These are phyloP conservation scores for Phaonia tiefii DNA, from an alignment of 2,888 invertebrate species.

Conservation along the genomic window DNA sequence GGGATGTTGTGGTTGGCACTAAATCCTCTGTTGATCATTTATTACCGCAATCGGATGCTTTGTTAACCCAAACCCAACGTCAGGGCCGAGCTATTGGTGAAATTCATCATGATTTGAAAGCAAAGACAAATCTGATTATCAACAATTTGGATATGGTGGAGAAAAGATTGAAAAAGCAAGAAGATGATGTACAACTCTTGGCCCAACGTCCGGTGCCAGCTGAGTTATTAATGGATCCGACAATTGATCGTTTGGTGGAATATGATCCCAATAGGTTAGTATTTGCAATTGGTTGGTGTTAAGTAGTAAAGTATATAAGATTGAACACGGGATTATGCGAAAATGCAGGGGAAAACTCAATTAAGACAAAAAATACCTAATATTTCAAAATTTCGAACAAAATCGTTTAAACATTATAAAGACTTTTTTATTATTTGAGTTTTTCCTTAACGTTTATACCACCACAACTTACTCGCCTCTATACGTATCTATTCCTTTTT, in stretches of 20 bases:
- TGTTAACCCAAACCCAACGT: slow-evolving; percentile 91
- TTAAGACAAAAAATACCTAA: background rate
- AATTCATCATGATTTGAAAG: slow-evolving; percentile 90
- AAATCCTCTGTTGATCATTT: slow-evolving; percentile 93
- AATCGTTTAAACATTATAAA: background rate
- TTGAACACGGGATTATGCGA: background rate
- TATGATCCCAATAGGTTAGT: slow-evolving; percentile 87
- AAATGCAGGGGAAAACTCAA: slow-evolving; percentile 9
- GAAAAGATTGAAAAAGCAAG: slow-evolving; percentile 90
- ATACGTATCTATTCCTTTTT: too few species aligned
- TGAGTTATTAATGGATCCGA: slow-evolving; percentile 88
- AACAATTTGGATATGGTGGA: slow-evolving; percentile 93
- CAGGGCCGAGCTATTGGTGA: slow-evolving; percentile 93
- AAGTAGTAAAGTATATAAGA: background rate
- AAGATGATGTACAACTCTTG: slow-evolving; percentile 89
- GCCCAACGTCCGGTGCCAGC: slow-evolving; percentile 89
- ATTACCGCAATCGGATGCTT: slow-evolving; percentile 92
- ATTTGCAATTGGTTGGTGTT: background rate
- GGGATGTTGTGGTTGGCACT: slow-evolving; percentile 94
- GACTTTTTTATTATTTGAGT: background rate
- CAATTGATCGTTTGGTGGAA: slow-evolving; percentile 89
- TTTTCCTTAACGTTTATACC: background rate
- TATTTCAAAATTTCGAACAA: background rate
- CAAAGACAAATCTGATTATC: slow-evolving; percentile 92
- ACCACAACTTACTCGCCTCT: too few species aligned